Evolutionary conservation across 2,888 invertebrate species (phyloP).

Genomic region (Protonemura montana): DNA sequence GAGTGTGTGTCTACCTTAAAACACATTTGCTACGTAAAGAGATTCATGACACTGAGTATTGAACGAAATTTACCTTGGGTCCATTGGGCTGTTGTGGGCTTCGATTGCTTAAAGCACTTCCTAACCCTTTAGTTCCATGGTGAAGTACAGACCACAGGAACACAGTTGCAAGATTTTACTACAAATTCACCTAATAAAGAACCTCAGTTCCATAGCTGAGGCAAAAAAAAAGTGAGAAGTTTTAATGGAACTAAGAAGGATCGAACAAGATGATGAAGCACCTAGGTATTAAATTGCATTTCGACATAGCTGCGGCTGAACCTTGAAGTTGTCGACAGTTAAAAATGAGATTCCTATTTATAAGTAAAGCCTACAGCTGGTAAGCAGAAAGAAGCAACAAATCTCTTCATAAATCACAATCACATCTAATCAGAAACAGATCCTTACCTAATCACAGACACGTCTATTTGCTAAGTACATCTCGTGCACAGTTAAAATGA

Average conservation of each 20-base stretch:
- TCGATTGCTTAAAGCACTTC: not conserved
- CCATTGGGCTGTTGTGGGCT: not conserved
- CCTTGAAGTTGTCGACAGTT: not conserved
- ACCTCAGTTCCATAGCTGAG: not conserved
- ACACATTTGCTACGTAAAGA: too few relatives aligned
- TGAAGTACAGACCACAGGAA: not conserved
- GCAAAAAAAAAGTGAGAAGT: not conserved
- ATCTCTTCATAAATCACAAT: not conserved
- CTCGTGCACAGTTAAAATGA: not conserved
- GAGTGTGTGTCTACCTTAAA: too few relatives aligned
- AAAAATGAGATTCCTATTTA: not conserved
- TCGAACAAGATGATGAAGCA: not conserved
- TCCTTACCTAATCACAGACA: not conserved
- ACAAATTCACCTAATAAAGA: not conserved
- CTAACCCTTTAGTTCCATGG: not conserved
- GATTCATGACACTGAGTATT: not conserved
- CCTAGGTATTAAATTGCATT: not conserved
- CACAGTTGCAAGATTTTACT: not conserved
- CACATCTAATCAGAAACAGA: not conserved
- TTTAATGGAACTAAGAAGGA: not conserved
- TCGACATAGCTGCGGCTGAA: not conserved
- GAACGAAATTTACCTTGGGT: not conserved
- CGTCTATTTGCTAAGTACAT: not conserved
- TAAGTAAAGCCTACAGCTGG: not conserved
- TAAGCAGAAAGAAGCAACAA: not conserved